Conservation (phyloP, 2,888 invertebrate genomes). For the Coelinius sp. region DNA sequence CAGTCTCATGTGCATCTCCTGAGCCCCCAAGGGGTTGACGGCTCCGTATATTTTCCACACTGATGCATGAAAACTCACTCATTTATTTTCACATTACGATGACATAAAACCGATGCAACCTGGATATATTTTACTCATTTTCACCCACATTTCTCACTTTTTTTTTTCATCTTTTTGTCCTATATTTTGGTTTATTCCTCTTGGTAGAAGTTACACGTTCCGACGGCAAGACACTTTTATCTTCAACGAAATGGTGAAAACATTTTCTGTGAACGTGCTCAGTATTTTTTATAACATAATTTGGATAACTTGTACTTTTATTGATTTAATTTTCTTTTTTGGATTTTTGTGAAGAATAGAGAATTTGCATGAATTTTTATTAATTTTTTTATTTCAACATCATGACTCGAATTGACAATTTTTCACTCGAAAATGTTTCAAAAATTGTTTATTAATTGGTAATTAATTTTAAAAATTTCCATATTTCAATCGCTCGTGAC, state of each 20-base stretch:
- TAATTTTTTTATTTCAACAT: no score
- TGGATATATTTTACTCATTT: neutral
- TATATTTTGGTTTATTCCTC: neutral
- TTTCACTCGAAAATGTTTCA: no score
- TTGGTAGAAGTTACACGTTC: neutral
- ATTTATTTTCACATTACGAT: slow-evolving; percentile 1
- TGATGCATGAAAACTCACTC: neutral
- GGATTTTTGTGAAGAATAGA: no score
- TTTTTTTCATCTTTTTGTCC: neutral
- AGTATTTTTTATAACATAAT: neutral
- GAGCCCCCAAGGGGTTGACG: neutral
- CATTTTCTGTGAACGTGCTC: neutral
- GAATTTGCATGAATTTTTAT: no score
- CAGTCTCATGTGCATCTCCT: neutral
- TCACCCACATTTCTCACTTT: neutral
- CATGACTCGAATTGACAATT: no score
- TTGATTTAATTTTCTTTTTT: neutral
- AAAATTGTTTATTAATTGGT: no score
- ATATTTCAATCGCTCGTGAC: no score
- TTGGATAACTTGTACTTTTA: neutral
- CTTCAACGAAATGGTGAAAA: neutral
- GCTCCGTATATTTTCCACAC: neutral
- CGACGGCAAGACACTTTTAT: neutral
- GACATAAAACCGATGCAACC: neutral
- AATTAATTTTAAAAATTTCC: no score